Base-by-base conservation (phyloP, 1,140 invertebrate genomes). In the Triops longicaudatus region DNA sequence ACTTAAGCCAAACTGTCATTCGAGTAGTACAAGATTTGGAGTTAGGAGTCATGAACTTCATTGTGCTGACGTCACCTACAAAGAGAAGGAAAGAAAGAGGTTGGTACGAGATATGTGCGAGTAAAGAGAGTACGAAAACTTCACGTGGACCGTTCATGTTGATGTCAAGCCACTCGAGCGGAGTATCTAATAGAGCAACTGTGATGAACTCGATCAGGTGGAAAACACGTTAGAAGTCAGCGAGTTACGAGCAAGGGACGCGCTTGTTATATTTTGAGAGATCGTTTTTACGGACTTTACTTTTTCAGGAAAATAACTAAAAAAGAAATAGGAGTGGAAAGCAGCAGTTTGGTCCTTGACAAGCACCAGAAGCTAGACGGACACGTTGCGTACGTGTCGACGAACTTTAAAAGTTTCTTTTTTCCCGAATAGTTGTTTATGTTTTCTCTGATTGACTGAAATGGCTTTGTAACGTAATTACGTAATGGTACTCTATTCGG, bases 151-250 rank as follows among this genome's bases (percentile, higher is more conserved):
- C 31, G 31, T 37, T 37, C 50, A 63, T n/a, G 50, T 22, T 63
- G 50, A 6, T 63, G 50, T 63, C 10, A 63, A 63, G 50, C n/a
- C 14, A 63, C 50, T 22, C 50, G 22, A 63, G 50, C 31, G 31
- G 31, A 37, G 31, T 37, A 37, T 22, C 50, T 63, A 63, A 63
- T 63, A 63, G 22, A 63, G 50, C n/a, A 63, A 37, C 50, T 63
- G 50, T 63, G 50, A 63, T 63, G 50, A 63, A 63, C 50, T 63
- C 50, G 50, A 63, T 63, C 50, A 63, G 50, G 50, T 63, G 50
- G 50, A 63, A 63, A 63, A 63, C 50, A 63, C 50, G 50, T 22
- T n/a, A 22, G 50, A 17, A 63, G 17, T 63, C 50, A 14, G 31
- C 7, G 31, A 37, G 31, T 37, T 37, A 37, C 31, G 31, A 37